phyloP scores from a whole-genome alignment of 2,888 invertebrate genomes.

The Quadriops clusia region DNA sequence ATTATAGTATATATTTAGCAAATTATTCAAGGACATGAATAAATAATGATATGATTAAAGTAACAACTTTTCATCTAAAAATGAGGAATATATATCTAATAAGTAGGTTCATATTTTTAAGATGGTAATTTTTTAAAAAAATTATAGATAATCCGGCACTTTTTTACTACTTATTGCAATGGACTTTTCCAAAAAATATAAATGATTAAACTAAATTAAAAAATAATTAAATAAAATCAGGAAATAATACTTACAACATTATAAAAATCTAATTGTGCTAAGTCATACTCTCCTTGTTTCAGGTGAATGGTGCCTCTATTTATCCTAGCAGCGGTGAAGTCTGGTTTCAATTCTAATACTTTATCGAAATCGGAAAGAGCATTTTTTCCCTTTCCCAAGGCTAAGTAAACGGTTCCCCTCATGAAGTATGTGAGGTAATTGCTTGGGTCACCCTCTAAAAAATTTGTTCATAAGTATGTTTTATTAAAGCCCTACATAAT shows the following conservation, averaged over 20 bases:
- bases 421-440: constrained; percentile 95
- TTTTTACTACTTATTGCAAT: too few species aligned
- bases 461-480: too few species aligned
- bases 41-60: too few species aligned
- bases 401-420: constrained; percentile 91
- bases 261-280: constrained; percentile 72
- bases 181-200: too few species aligned
- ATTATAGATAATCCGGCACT: too few species aligned
- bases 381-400: constrained; percentile 88
- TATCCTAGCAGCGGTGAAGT: constrained; percentile 76
- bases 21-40: too few species aligned
- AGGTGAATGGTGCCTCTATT: constrained; percentile 75
- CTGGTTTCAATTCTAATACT: constrained; percentile 87
- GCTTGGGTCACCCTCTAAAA: constrained; percentile 83
- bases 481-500: too few species aligned
- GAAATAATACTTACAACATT: constrained; percentile 60
- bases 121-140: too few species aligned
- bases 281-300: constrained; percentile 75
- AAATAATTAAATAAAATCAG: constrained; percentile 7
- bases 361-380: constrained; percentile 88
- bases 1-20: too few species aligned
- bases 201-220: background rate
- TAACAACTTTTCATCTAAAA: too few species aligned
- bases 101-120: too few species aligned
- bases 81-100: too few species aligned